Evolutionary conservation across 2,113 vertebrate genomes (phyloP).

Genomic region (Monopterus albus): DNA sequence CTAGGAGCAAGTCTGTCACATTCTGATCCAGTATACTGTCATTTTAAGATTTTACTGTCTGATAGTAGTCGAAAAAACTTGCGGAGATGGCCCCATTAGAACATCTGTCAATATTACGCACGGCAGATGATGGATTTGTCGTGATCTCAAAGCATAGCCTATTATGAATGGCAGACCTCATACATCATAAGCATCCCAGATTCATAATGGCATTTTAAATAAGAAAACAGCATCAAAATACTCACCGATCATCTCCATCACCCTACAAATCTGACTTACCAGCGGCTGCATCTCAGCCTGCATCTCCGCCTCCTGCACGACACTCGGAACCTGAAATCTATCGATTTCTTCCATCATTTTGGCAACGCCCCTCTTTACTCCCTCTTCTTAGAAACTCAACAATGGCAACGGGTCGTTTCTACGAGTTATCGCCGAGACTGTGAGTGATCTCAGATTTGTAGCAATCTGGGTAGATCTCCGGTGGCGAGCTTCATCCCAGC

Average conservation of each 20-base stretch:
- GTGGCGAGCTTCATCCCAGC: conserved; percentile 81
- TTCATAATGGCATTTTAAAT: background rate
- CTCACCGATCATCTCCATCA: background rate
- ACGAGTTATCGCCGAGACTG: conserved; percentile 6
- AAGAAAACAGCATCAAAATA: background rate
- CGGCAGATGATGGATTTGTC: conserved; percentile 39
- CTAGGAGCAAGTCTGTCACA: background rate
- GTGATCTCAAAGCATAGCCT: background rate
- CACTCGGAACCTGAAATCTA: conserved; percentile 94
- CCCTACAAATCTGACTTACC: conserved; percentile 81
- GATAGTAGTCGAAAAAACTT: conserved; percentile 3
- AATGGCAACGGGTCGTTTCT: background rate
- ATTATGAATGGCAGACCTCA: conserved; percentile 29
- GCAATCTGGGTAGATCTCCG: conserved; percentile 42
- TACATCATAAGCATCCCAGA: background rate
- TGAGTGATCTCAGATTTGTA: conserved; percentile 42
- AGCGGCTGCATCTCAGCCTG: conserved; percentile 94
- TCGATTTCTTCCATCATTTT: conserved; percentile 98
- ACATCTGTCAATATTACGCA: conserved; percentile 27
- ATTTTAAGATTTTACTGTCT: background rate
- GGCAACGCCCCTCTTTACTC: conserved; percentile 67
- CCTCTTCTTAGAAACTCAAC: background rate
- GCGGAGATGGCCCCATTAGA: background rate
- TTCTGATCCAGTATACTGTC: no score
- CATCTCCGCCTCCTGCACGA: conserved; percentile 82